These are phyloP conservation scores for Fissipunctia ypsillon DNA, from an alignment of 2,888 invertebrate genomes.

Conservation along the genomic window DNA sequence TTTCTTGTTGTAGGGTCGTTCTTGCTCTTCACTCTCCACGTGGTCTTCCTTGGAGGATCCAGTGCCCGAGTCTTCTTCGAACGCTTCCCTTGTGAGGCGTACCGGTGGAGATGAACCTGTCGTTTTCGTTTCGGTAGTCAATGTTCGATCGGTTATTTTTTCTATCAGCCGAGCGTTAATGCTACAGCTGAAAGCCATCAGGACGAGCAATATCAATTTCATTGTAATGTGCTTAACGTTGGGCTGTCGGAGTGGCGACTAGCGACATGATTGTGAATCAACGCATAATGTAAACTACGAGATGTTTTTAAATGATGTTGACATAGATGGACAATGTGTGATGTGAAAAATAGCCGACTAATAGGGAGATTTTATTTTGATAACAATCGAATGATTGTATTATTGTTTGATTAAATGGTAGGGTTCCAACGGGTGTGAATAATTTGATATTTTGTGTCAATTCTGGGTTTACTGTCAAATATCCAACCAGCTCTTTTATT, in stretches of 20 bases:
- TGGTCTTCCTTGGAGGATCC: constrained; percentile 70
- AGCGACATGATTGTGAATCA: constrained; percentile 71
- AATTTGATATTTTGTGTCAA: constrained; percentile 2
- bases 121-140: constrained; percentile 64
- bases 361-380: constrained; percentile 65
- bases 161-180: constrained; percentile 72
- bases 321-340: constrained; percentile 73
- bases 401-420: constrained; percentile 51
- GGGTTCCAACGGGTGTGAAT: constrained; percentile 48
- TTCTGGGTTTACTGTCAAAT: no score
- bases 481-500: background rate
- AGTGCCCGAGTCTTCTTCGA: constrained; percentile 63
- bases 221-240: constrained; percentile 71
- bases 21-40: constrained; percentile 65
- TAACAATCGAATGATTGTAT: constrained; percentile 55
- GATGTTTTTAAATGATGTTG: constrained; percentile 79
- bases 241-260: constrained; percentile 71
- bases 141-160: constrained; percentile 70
- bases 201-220: constrained; percentile 69
- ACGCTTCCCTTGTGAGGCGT: constrained; percentile 70
- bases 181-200: constrained; percentile 60
- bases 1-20: constrained; percentile 61
- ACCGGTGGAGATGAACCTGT: constrained; percentile 66
- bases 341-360: constrained; percentile 70
- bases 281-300: constrained; percentile 78